phyloP scores from a whole-genome alignment of 2,888 invertebrate genomes.

The Electrophaes corylata region DNA sequence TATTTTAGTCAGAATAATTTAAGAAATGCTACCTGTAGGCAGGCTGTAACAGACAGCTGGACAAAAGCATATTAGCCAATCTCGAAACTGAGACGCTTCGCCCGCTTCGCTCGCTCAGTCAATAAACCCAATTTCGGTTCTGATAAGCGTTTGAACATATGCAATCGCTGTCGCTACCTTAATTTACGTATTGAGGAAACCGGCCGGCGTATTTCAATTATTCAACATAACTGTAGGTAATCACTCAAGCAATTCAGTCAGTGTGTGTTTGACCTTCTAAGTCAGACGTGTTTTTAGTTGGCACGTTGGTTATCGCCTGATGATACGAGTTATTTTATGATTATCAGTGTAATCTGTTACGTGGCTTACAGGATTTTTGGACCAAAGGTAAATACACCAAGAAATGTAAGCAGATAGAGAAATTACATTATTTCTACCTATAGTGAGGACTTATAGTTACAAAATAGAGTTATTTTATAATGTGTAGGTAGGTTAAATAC shows the following conservation, averaged over 20 bases:
- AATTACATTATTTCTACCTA: no score
- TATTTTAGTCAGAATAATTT: no score
- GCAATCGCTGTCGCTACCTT: not conserved
- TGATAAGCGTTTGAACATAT: not conserved
- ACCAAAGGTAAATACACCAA: slow-evolving; percentile 25
- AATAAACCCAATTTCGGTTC: no score
- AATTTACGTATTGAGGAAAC: not conserved
- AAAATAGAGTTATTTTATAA: no score
- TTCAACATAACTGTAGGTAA: not conserved
- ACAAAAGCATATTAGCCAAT: no score
- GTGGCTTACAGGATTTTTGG: slow-evolving; percentile 21
- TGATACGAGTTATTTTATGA: slow-evolving; percentile 20
- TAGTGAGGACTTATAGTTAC: no score
- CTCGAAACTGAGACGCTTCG: no score
- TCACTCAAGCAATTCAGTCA: not conserved
- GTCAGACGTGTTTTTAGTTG: slow-evolving; percentile 16
- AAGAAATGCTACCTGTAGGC: no score
- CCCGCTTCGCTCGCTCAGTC: no score
- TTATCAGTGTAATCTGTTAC: slow-evolving; percentile 24
- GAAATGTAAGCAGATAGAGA: not conserved
- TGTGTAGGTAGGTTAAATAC: no score
- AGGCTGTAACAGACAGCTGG: no score
- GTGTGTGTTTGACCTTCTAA: slow-evolving; percentile 15
- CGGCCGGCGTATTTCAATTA: not conserved
- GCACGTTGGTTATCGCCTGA: not conserved